Evolutionary conservation across 2,113 vertebrate species (phyloP), one percentile per base, ranked within the genome.

Genomic region (Sigmodon hispidus): DNA sequence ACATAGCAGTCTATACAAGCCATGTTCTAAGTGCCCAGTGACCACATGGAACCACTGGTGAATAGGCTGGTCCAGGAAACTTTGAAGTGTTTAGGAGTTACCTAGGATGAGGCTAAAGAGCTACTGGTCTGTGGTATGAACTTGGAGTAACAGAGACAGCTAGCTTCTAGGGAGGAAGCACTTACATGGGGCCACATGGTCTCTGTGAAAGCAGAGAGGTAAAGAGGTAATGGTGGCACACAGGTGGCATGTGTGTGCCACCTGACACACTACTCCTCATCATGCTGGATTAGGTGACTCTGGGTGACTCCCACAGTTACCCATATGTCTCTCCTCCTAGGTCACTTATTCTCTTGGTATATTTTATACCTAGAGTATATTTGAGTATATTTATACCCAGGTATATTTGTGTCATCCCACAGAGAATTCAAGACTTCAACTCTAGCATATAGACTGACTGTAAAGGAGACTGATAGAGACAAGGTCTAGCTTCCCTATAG

Each of bases 121-220:
- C 21, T 36, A n/a, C 5, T 43, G 48, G 15, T 45, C 61, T 67
- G 70, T 7, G 11, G 31, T 8, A 16, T 15, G 48, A 7, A 15
- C 36, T 13, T 17, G 2, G 50, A 22, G 6, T 29, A 24, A 55
- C 15, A 7, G 45, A 21, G 26, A 36, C 13, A 2, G 3, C 65
- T 69, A 31, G 4, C 55, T 45, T 73, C 61, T 8, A 79, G 15
- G 67, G 85, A 91, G 2, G 24, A 59, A 19, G 12, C 21, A 36
- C n/a, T 79, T 29, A 48, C 48, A 19, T 0, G 1, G n/a, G 36
- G 34, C 10, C 17, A 15, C 1, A 0, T 34, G 36, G 3, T 13
- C 3, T 89, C 70, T 69, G 7, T 10, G 15, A 59, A 91, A 26
- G 43, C 34, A 29, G 55, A 76, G 57, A 55, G 36, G n/a, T n/a